Conservation (phyloP, 30 jellyfish, hydroid and myxozoan genomes). For the Hydra vulgaris region DNA sequence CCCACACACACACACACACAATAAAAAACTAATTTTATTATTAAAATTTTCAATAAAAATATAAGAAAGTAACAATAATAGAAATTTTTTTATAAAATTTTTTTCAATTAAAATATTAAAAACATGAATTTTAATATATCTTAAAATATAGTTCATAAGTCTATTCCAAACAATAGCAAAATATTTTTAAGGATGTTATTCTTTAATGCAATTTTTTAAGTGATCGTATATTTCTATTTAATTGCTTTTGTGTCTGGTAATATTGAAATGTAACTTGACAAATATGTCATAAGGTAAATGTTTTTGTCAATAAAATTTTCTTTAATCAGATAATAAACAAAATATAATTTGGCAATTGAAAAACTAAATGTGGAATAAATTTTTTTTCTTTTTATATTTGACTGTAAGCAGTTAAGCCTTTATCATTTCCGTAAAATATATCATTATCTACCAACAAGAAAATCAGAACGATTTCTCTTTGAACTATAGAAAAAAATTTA, state of each 20-base stretch:
- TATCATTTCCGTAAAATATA: background rate
- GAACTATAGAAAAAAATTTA: background rate
- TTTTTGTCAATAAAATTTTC: background rate
- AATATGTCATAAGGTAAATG: background rate
- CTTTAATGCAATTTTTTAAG: no score
- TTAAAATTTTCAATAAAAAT: no score
- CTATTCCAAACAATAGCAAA: no score
- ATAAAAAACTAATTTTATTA: no score
- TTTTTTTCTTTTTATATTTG: background rate
- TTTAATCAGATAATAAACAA: background rate
- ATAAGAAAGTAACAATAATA: no score
- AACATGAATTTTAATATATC: no score
- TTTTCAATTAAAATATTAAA: no score
- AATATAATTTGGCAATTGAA: background rate
- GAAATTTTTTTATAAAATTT: no score
- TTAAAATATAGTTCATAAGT: no score
- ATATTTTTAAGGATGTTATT: no score
- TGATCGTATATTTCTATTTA: no score
- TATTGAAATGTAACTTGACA: background rate
- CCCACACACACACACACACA: no score
- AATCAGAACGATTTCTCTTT: background rate
- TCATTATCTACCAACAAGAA: background rate
- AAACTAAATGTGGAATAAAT: background rate
- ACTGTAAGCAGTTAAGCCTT: background rate
- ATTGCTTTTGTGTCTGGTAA: background rate